Base-by-base conservation (phyloP, 2,888 invertebrate genomes). In the Dilophus febrilis region DNA sequence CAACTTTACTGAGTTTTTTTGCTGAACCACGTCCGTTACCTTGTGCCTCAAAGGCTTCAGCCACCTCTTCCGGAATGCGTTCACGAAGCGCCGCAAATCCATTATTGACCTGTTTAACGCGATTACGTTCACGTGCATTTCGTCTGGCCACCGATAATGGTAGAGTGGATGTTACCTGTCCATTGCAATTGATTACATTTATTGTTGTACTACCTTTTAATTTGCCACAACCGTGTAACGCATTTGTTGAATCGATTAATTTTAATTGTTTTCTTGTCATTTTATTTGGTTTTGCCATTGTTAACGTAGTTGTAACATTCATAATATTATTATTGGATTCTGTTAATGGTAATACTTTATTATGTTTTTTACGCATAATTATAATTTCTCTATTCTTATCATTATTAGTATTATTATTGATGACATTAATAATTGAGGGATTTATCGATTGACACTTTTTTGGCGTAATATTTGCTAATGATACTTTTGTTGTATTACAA, bases 51-150 rank as follows among this genome's bases (percentile, higher is more conserved):
- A 74, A 79, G 1, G 71, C 72, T 38, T 74, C 67, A 0, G 83
- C 82, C 1, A 84, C 80, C 55, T 82, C 80, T 40, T 77, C 80
- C 1, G 88, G 90, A 47, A 90, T 87, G 55, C 85, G 86, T 50
- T 84, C 80, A 16, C 88, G 70, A 2, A 90, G 64, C n/a, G 81
- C 80, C 0, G 86, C 84, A 57, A 88, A 90, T 14, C 88, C 90
- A 53, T 86, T 83, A 63, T 88, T 88, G 19, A 88, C 87, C 70
- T 88, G 87, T 50, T 88, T 85, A n/a, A 41, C 41, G 37, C 41
- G 41, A 41, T 41, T 41, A 12, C 41, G 32, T 41, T 41, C 41
- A 22, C 92, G 72, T 45, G 90, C 91, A 65, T 92, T 94, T 53
- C 92, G 67, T 34, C 90, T 67, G 0, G 87, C 87, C 7, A 88